Evolutionary conservation across 2,888 invertebrate species (phyloP).

Genomic region (Parascotia fuliginaria): DNA sequence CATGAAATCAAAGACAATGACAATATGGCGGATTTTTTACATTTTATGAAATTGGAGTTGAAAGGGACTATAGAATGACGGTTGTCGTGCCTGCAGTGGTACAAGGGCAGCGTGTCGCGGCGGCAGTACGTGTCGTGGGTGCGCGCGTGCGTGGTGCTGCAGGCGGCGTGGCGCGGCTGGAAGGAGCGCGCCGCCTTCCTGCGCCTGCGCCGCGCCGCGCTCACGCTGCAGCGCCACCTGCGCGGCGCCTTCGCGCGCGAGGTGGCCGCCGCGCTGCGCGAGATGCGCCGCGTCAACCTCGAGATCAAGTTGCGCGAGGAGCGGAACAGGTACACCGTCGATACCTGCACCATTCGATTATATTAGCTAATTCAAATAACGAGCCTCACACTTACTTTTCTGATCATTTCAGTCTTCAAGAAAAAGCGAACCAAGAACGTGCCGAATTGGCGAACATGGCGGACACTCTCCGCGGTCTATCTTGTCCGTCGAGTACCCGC

Average conservation of each 20-base stretch:
- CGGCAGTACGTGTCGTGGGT: slow-evolving; percentile 89
- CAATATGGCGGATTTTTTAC: too few species aligned
- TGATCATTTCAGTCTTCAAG: slow-evolving; percentile 81
- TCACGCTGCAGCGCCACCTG: slow-evolving; percentile 94
- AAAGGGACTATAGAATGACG: too few species aligned
- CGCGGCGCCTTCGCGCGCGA: slow-evolving; percentile 96
- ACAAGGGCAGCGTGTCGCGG: slow-evolving; percentile 88
- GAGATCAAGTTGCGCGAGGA: slow-evolving; percentile 93
- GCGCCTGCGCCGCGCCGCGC: slow-evolving; percentile 91
- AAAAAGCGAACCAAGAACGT: slow-evolving; percentile 88
- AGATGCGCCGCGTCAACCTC: slow-evolving; percentile 94
- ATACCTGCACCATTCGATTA: not conserved
- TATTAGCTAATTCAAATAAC: too few species aligned
- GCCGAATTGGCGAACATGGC: slow-evolving; percentile 83
- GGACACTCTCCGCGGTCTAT: slow-evolving; percentile 72
- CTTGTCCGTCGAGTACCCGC: slow-evolving; percentile 66
- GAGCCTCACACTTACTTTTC: too few species aligned
- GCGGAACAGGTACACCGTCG: slow-evolving; percentile 66
- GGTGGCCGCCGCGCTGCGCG: slow-evolving; percentile 93
- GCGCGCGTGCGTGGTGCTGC: slow-evolving; percentile 90
- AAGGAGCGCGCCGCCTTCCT: slow-evolving; percentile 93
- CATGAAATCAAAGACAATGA: too few species aligned
- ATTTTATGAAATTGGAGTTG: too few species aligned
- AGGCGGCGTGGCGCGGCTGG: slow-evolving; percentile 95
- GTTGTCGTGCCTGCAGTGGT: slow-evolving; percentile 70